Evolutionary conservation across 2,888 invertebrate genomes (phyloP), one percentile per base, ranked within the genome.

Genomic region (Andrena chrysosceles): DNA sequence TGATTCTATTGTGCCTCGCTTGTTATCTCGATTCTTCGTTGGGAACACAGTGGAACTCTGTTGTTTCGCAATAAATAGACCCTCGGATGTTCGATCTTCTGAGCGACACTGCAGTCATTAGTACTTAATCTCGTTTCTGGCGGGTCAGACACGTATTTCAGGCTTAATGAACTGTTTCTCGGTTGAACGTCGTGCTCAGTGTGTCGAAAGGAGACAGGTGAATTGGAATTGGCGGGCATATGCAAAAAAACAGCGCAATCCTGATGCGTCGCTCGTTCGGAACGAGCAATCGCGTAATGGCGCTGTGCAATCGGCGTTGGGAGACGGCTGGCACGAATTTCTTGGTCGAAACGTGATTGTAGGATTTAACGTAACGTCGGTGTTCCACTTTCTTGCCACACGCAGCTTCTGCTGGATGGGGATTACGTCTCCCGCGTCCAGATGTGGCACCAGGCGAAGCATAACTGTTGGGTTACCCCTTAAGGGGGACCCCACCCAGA

Each of bases 311-410:
- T 84, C 78, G 75, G 13, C 2, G 2, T 29, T n/a, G 35, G 42
- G 29, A 59, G 68, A 26, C 42, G 62, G 42, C 76, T 5, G 10
- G 73, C 62, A 20, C 23, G 31, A 85, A 81, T 80, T 74, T 29
- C 56, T 31, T 48, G 64, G 49, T 7, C 35, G 75, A 64, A 31
- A 49, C 67, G 49, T 56, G 54, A 49, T 66, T 49, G 49, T 26
- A 52, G 54, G 42, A 29, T 48, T 79, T 59, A 59, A 48, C 63
- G 78, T 64, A 69, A 79, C 29, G 54, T 20, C 33, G 49, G 48
- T 56, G 69, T 20, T 70, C 80, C 77, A 84, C 60, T 84, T 84
- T 81, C 54, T 13, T 7, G 63, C 42, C 68, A 68, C 76, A 67
- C 26, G 60, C 68, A 29, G 54, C 13, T 72, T 49, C 69, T 59